Percentiles rank a stretch among this genome's conserved stretches.
These are phyloP conservation scores for Sylvilagus floridanus DNA, from an alignment of 2,797 vertebrate species.

Conservation along the genomic window DNA sequence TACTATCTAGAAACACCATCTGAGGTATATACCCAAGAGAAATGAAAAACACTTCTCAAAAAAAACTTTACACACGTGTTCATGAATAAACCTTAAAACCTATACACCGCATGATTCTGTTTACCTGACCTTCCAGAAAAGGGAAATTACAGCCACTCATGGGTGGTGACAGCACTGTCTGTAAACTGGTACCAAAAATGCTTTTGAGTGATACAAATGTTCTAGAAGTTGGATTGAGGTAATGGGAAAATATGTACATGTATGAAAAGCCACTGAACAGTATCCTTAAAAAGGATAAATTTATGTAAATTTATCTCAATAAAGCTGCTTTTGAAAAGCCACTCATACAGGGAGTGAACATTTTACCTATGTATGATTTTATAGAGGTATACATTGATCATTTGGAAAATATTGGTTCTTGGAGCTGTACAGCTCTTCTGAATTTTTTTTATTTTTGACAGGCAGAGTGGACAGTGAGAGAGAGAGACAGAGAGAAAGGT, in stretches of 20 bases:
- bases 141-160: neutral
- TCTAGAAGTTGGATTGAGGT: neutral
- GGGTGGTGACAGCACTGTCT: too few relatives aligned
- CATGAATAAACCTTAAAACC: neutral
- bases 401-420: neutral
- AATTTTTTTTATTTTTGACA: neutral
- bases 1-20: conserved; percentile 24
- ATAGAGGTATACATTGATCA: neutral
- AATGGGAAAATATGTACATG: neutral
- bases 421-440: neutral
- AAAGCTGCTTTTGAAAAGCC: too few relatives aligned
- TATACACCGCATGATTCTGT: neutral
- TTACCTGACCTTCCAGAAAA: neutral
- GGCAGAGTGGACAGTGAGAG: too few relatives aligned
- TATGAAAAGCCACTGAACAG: neutral
- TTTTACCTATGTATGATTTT: neutral
- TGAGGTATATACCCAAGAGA: conserved; percentile 17
- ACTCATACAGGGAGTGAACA: too few relatives aligned
- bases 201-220: too few relatives aligned
- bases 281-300: neutral
- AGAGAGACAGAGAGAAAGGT: too few relatives aligned
- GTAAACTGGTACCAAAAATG: too few relatives aligned
- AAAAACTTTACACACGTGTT: neutral
- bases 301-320: too few relatives aligned
- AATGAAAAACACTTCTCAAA: neutral